Evolutionary conservation across 37 sponge, comb jelly and placozoan species (phyloP), one percentile per base, ranked within the genome.

Genomic region (Chondrosia reniformis): DNA sequence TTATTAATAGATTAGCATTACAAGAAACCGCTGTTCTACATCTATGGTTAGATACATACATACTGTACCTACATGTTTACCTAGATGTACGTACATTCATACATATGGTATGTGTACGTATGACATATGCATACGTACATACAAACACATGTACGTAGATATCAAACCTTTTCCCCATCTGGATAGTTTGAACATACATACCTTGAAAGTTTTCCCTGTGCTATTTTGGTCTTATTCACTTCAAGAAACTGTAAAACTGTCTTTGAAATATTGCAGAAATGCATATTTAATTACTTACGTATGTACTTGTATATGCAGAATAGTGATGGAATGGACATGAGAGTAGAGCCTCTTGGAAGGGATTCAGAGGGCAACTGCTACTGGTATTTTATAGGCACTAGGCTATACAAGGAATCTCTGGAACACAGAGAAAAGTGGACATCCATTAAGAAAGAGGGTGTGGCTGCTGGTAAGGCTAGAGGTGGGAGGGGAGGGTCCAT

Each of bases 311-410:
- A 44, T 41, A 33, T 65, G 1, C 45, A 89, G 94, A 79, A 81
- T 25, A 12, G 73, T 10, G 90, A 89, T 75, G 88, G 85, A 2
- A 55, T 65, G 12, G 71, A 39, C 22, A 39, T 89, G 58, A 55
- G 94, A 0, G 38, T 89, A 39, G 84, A 80, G 0, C 76, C 91
- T 4, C 19, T 93, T 28, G 94, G 94, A 8, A 81, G 36, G n/a
- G 94, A 93, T 61, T 32, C 41, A 32, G 76, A 80, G 3, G 91
- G 90, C 21, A 66, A 81, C 76, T 52, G 6, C 33, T 89, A 88
- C 82, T 93, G 94, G 94, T 86, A 86, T 83, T 93, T 93, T 78
- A 85, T 73, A 44, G 94, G 94, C 39, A 89, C 82, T 3, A 40
- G 90, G 37, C 74, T 93, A 12, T 93, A 93, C 58, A 55, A 66